These are phyloP conservation scores for Ditula angustiorana DNA, from an alignment of 2,888 invertebrate genomes.

Conservation along the genomic window DNA sequence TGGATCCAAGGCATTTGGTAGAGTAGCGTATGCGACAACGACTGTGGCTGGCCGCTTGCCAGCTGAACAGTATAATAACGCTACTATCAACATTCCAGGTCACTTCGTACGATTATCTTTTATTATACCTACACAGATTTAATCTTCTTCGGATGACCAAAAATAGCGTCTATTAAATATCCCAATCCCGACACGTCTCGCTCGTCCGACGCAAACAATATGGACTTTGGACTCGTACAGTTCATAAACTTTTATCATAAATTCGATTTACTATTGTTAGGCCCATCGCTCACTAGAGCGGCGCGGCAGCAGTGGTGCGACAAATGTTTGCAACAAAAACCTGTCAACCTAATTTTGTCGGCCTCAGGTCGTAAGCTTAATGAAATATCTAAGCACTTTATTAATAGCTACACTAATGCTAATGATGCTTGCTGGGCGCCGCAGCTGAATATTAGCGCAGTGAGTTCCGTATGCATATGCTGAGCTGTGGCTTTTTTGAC, in stretches of 20 bases:
- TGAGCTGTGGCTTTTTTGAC: too few relatives aligned
- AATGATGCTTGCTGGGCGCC: too few relatives aligned
- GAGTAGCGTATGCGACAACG: constrained; percentile 49
- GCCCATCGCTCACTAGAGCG: too few relatives aligned
- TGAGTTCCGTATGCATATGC: too few relatives aligned
- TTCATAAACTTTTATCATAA: neutral
- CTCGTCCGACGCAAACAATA: constrained; percentile 6
- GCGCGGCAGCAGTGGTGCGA: too few relatives aligned
- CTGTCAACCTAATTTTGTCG: too few relatives aligned
- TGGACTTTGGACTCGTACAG: constrained; percentile 14
- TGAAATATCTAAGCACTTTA: too few relatives aligned
- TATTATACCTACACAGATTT: constrained; percentile 60
- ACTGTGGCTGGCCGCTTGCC: constrained; percentile 76
- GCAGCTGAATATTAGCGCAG: too few relatives aligned
- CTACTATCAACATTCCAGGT: constrained; percentile 83
- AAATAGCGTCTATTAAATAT: constrained; percentile 39
- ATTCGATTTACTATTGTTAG: neutral
- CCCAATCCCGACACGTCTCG: constrained; percentile 16
- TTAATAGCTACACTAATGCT: too few relatives aligned
- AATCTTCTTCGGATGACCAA: constrained; percentile 50
- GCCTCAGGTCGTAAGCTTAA: too few relatives aligned
- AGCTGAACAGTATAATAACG: constrained; percentile 81
- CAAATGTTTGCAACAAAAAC: too few relatives aligned
- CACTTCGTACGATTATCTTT: constrained; percentile 79
- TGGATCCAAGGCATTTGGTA: constrained; percentile 18